phyloP scores from a whole-genome alignment of 1,140 invertebrate genomes.

The Drosophila kohkoa region DNA sequence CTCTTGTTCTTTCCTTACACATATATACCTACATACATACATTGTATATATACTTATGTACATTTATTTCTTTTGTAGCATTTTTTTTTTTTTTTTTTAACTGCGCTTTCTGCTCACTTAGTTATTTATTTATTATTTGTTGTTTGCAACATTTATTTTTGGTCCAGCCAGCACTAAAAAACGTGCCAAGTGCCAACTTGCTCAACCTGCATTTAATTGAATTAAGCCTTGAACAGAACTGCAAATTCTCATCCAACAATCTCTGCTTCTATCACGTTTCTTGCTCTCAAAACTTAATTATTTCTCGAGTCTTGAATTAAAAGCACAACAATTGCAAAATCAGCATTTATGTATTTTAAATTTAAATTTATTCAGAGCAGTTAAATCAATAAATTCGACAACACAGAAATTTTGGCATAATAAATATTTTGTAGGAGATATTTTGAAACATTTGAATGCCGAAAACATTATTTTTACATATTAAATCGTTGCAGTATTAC shows the following conservation, averaged over 20 bases:
- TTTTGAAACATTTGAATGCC: too few species aligned
- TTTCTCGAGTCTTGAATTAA: background rate
- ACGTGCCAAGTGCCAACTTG: slow-evolving; percentile 17
- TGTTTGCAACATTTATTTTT: slow-evolving; percentile 68
- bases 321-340: background rate
- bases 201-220: slow-evolving; percentile 46
- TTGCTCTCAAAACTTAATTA: background rate
- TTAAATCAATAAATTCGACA: too few species aligned
- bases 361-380: too few species aligned
- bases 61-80: slow-evolving; percentile 25
- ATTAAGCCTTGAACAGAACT: slow-evolving; percentile 24
- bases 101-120: slow-evolving; percentile 38
- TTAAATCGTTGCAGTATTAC: too few species aligned
- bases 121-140: slow-evolving; percentile 77
- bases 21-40: background rate
- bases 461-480: too few species aligned
- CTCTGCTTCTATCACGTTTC: background rate
- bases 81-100: slow-evolving; percentile 63
- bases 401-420: too few species aligned
- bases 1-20: slow-evolving; percentile 18
- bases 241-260: slow-evolving; percentile 1
- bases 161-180: slow-evolving; percentile 44
- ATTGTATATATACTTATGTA: background rate
- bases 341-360: background rate
- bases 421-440: too few species aligned